Base-by-base conservation (phyloP, 2,888 invertebrate species). In the Dione vanillae region DNA sequence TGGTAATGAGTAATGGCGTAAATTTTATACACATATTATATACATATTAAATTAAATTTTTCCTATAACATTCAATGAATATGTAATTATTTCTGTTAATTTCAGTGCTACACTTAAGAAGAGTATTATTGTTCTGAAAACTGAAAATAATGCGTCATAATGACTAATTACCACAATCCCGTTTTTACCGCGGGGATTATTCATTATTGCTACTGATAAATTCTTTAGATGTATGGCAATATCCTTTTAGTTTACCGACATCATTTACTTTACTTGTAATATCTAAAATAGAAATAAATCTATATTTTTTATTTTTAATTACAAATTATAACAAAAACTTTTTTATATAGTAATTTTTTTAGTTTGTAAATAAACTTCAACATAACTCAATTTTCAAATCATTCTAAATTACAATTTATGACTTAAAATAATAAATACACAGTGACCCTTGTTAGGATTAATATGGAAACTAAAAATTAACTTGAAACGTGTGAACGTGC, bases 121-220 rank as follows among this genome's bases (percentile, higher is more conserved):
- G 27, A 61, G 16, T 45, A 35, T 41, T 10, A 16, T 43, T 67
- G 68, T 75, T 75, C 64, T 72, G 65, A 74, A 66, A 69, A 61
- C 52, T 47, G 62, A 74, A 75, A 71, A 58, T 64, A 65, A 74
- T 75, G 72, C 62, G 69, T 75, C 74, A 73, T 70, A 56, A n/a
- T 74, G 72, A 76, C 43, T 76, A 69, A 74, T 61, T 51, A 52
- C 65, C 66, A 37, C 49, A 51, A 45, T 20, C 51, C 40, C 64
- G 61, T 52, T 62, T 69, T 67, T 69, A 67, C 65, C 62, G 11
- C 20, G 9, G 11, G 47, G n/a, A 66, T 69, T 70, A 70, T 70
- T 72, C 70, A 67, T 58, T 52, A 43, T 43, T 67, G 51, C 56
- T 43, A 56, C 9, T 47, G 51, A 72, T 67, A 65, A 47, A 19